Evolutionary conservation across 1,140 invertebrate species (phyloP).

Genomic region (Delia radicum): DNA sequence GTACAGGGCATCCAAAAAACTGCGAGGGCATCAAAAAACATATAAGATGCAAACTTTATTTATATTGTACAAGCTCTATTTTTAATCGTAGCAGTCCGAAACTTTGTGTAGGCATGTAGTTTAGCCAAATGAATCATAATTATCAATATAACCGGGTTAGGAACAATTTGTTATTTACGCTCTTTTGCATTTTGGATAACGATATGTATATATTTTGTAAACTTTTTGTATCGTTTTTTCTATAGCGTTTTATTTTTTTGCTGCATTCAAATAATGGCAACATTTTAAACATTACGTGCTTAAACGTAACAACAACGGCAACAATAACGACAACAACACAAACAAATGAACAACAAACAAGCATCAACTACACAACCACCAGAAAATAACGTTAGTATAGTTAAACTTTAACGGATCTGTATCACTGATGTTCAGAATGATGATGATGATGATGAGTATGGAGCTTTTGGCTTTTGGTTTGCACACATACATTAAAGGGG

Average conservation of each 20-base stretch:
- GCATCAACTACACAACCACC: not conserved
- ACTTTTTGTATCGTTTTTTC: not conserved
- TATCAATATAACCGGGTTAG: too few species aligned
- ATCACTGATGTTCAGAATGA: not conserved
- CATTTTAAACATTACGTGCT: constrained; percentile 22
- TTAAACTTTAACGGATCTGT: not conserved
- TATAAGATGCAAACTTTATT: too few species aligned
- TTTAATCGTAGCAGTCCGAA: too few species aligned
- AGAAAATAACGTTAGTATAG: not conserved
- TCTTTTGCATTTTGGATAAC: too few species aligned
- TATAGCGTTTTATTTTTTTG: not conserved
- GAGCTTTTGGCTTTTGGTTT: not conserved
- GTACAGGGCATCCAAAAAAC: too few species aligned
- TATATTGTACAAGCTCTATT: too few species aligned
- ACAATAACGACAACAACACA: not conserved
- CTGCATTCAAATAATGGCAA: constrained; percentile 19
- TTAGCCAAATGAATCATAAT: too few species aligned
- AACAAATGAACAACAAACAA: not conserved
- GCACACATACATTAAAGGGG: not conserved
- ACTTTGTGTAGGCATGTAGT: too few species aligned
- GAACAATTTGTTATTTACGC: too few species aligned
- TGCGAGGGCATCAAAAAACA: too few species aligned
- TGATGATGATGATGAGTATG: not conserved
- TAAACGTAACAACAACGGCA: constrained; percentile 6
- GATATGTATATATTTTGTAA: not conserved